Percentiles rank a stretch among this genome's conserved stretches.
Evolutionary conservation across 1,140 invertebrate species (phyloP).

Genomic region (Caenorhabditis latens): DNA sequence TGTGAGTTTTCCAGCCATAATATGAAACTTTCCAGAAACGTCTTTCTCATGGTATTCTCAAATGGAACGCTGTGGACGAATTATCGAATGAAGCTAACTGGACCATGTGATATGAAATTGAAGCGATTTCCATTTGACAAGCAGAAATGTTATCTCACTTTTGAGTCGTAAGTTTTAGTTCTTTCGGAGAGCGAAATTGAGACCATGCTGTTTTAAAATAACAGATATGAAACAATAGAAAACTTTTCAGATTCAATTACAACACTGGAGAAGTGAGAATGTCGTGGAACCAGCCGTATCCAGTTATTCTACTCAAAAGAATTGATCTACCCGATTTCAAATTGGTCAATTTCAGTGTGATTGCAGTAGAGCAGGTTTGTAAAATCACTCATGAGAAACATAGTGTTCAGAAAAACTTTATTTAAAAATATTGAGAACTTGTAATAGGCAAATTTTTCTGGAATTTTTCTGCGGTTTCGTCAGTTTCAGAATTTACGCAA

Average conservation of each 20-base stretch:
- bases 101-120: constrained; percentile 76
- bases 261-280: constrained; percentile 77
- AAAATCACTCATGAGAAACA: too few relatives aligned
- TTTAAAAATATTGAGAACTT: too few relatives aligned
- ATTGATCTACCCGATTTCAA: constrained; percentile 77
- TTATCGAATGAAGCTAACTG: constrained; percentile 77
- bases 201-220: too few relatives aligned
- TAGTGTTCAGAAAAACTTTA: neutral
- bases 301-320: constrained; percentile 75
- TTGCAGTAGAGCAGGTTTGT: constrained; percentile 75
- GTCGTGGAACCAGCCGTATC: constrained; percentile 77
- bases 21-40: constrained; percentile 69
- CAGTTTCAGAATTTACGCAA: too few relatives aligned
- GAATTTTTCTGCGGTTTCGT: too few relatives aligned
- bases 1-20: too few relatives aligned
- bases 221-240: too few relatives aligned
- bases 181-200: neutral
- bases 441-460: too few relatives aligned
- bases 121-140: constrained; percentile 71
- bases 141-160: constrained; percentile 66
- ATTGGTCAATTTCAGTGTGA: constrained; percentile 76
- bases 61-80: constrained; percentile 77
- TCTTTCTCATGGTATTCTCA: constrained; percentile 77
- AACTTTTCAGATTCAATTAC: constrained; percentile 73
- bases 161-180: constrained; percentile 66